Conservation (phyloP, 2,113 vertebrate genomes). For the Trichechus manatus region DNA sequence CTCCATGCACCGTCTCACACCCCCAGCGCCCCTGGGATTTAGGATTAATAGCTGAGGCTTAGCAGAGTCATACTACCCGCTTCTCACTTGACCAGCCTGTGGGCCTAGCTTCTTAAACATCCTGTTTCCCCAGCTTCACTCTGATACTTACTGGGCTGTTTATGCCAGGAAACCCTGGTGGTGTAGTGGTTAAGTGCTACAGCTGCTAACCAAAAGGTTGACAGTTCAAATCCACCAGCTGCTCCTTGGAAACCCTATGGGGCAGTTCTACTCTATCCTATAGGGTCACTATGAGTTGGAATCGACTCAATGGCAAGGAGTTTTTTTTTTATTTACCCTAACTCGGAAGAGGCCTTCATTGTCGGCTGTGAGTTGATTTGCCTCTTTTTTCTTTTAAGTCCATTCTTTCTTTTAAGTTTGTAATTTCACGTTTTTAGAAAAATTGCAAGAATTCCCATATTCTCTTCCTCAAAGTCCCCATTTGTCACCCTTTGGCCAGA, state of each 20-base stretch:
- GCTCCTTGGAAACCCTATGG: too few species aligned
- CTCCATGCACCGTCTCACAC: rapidly evolving
- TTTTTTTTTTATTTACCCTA: too few species aligned
- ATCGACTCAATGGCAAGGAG: too few species aligned
- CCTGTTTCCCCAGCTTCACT: background rate
- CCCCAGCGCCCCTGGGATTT: rapidly evolving
- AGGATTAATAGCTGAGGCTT: background rate
- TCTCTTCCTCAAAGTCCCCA: background rate
- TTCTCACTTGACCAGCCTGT: too few species aligned
- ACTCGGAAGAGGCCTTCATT: background rate
- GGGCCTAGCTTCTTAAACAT: background rate
- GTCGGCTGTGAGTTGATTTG: background rate
- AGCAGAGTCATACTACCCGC: rapidly evolving
- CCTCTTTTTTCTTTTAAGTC: background rate
- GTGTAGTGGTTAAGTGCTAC: too few species aligned
- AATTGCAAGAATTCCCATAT: background rate
- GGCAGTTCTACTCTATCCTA: too few species aligned
- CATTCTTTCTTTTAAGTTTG: background rate
- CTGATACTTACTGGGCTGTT: too few species aligned
- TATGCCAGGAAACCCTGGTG: too few species aligned
- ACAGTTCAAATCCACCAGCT: too few species aligned
- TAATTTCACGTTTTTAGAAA: background rate
- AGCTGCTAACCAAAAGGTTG: too few species aligned
- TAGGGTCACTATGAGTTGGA: too few species aligned
- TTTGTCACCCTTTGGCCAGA: background rate